Conservation (phyloP, 2,888 invertebrate species). For the Escarpia spicata region DNA sequence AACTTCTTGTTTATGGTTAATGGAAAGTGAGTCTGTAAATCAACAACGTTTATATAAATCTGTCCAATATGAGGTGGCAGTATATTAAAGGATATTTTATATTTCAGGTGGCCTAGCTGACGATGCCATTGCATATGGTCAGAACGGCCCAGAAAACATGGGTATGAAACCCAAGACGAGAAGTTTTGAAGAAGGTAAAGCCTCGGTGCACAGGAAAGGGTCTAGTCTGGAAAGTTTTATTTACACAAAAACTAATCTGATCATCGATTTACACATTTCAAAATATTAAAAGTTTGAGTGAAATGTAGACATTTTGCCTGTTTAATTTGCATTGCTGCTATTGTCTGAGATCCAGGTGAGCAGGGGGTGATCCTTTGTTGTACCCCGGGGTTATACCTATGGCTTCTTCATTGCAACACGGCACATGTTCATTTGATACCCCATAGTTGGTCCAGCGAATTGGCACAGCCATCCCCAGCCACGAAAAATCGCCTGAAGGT, state of each 20-base stretch:
- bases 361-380: neutral
- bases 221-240: neutral
- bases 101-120: neutral
- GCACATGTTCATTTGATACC: conserved; percentile 12
- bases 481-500: neutral
- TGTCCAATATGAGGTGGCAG: neutral
- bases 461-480: conserved; percentile 4
- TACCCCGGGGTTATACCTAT: neutral
- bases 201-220: neutral
- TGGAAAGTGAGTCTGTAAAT: neutral
- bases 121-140: neutral
- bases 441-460: neutral
- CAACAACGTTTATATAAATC: neutral
- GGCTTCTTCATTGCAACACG: neutral
- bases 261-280: neutral
- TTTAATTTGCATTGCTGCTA: neutral
- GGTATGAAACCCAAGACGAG: neutral
- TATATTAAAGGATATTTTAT: neutral
- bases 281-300: neutral
- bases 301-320: neutral
- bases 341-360: neutral
- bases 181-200: neutral
- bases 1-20: neutral
- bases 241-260: neutral
- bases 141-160: neutral